A percentile compares a stretch with the other conserved stretches of the same genome.
These are phyloP conservation scores for Heteromurus nitidus DNA, from an alignment of 2,888 invertebrate species.

Conservation along the genomic window DNA sequence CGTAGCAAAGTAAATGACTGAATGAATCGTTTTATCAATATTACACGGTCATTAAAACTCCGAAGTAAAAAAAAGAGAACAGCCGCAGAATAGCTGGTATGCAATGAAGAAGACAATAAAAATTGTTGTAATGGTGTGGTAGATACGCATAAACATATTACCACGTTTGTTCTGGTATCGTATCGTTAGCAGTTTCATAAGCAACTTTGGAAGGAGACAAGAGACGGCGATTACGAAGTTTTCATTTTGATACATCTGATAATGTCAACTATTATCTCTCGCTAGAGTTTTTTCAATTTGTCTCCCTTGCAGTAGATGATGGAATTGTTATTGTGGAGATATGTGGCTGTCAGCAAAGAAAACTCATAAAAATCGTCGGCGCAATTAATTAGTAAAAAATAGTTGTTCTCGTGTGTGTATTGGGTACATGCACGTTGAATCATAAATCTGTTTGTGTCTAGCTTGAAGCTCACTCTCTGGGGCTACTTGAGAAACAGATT, in stretches of 20 bases:
- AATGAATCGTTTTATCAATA: conserved; percentile 47
- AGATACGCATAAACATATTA: neutral
- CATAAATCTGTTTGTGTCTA: too few species aligned
- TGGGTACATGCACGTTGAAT: too few species aligned
- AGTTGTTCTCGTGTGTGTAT: too few species aligned
- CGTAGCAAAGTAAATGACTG: neutral
- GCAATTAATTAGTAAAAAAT: too few species aligned
- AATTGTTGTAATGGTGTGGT: conserved; percentile 7
- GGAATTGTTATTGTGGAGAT: too few species aligned
- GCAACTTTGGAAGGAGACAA: conserved; percentile 19
- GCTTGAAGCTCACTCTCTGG: too few species aligned
- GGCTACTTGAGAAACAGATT: too few species aligned
- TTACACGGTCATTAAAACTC: conserved; percentile 39
- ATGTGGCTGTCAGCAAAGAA: too few species aligned
- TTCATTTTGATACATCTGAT: conserved; percentile 4
- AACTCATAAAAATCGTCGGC: too few species aligned
- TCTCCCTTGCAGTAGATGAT: neutral
- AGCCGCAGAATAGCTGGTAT: too few species aligned
- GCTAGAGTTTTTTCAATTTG: neutral
- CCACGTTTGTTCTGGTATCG: conserved; percentile 15
- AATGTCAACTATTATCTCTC: conserved; percentile 30
- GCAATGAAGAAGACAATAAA: conserved; percentile 21
- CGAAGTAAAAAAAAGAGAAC: conserved; percentile 5
- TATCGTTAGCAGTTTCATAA: neutral
- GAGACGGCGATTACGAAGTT: conserved; percentile 47